Percentiles rank a stretch among this genome's conserved stretches.
phyloP scores from a whole-genome alignment of 2,797 vertebrate species.

The Enteromius fasciolatus region DNA sequence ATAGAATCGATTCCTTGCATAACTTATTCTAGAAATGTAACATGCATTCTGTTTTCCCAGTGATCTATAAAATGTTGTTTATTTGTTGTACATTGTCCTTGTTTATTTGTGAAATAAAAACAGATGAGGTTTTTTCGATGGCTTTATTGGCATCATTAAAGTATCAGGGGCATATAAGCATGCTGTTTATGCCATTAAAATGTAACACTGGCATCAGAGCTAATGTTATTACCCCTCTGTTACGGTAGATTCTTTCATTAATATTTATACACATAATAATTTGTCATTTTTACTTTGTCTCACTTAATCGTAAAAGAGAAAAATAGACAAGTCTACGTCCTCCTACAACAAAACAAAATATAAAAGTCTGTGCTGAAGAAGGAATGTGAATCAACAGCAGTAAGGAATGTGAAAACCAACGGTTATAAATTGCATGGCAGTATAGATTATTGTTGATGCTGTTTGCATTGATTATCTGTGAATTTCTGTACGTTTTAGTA shows the following conservation, averaged over 20 bases:
- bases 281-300: neutral
- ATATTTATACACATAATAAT: neutral
- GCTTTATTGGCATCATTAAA: slow-evolving; percentile 84
- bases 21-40: slow-evolving; percentile 3
- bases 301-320: slow-evolving; percentile 48
- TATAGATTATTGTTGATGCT: slow-evolving; percentile 48
- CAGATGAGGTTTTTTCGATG: slow-evolving; percentile 60
- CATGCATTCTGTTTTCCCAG: neutral
- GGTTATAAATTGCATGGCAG: slow-evolving; percentile 61
- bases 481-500: slow-evolving; percentile 61
- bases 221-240: slow-evolving; percentile 1
- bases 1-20: neutral
- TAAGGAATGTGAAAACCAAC: slow-evolving; percentile 52
- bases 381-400: slow-evolving; percentile 59
- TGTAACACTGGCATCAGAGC: neutral
- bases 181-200: slow-evolving; percentile 68
- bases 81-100: neutral
- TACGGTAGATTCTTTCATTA: slow-evolving; percentile 51
- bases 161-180: slow-evolving; percentile 70
- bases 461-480: slow-evolving; percentile 34
- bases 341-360: slow-evolving; percentile 54
- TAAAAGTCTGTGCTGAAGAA: slow-evolving; percentile 47
- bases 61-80: neutral
- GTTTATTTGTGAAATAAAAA: slow-evolving; percentile 22
- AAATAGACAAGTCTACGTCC: slow-evolving; percentile 55